Percentiles rank a stretch among this genome's conserved stretches.
Conservation (phyloP, 2,888 invertebrate genomes). For the Sthenelais limicola region DNA sequence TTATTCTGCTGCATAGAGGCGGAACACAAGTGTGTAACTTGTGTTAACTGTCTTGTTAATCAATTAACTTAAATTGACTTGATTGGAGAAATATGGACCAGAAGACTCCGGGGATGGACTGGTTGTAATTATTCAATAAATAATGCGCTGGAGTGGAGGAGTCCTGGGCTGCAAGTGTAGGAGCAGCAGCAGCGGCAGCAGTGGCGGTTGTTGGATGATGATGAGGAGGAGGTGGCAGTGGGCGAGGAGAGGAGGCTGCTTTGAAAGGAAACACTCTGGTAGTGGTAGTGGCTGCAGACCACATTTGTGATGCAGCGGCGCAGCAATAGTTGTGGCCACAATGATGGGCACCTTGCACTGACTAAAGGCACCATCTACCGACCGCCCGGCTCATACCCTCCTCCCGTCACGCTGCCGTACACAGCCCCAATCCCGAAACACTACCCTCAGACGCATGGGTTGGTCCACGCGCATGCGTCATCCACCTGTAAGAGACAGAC, state of each 20-base stretch:
- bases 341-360: too few species aligned
- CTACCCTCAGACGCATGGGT: too few species aligned
- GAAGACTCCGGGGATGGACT: conserved; percentile 37
- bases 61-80: conserved; percentile 42
- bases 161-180: not conserved
- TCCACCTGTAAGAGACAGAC: too few species aligned
- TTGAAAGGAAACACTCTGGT: not conserved
- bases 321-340: too few species aligned
- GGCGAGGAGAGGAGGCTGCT: not conserved
- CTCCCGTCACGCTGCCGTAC: too few species aligned
- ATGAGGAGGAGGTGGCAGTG: not conserved
- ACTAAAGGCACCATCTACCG: too few species aligned
- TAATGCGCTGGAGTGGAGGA: conserved; percentile 17
- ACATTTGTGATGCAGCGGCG: too few species aligned
- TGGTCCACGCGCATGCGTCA: too few species aligned
- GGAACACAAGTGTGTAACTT: too few species aligned
- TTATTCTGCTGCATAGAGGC: too few species aligned
- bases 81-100: conserved; percentile 43
- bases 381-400: too few species aligned
- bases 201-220: not conserved
- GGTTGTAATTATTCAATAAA: conserved; percentile 42
- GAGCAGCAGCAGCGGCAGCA: not conserved
- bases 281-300: not conserved
- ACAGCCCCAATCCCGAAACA: too few species aligned
- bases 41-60: conserved; percentile 40